Conservation (phyloP, 2,113 vertebrate species). For the Indicator maculatus region DNA sequence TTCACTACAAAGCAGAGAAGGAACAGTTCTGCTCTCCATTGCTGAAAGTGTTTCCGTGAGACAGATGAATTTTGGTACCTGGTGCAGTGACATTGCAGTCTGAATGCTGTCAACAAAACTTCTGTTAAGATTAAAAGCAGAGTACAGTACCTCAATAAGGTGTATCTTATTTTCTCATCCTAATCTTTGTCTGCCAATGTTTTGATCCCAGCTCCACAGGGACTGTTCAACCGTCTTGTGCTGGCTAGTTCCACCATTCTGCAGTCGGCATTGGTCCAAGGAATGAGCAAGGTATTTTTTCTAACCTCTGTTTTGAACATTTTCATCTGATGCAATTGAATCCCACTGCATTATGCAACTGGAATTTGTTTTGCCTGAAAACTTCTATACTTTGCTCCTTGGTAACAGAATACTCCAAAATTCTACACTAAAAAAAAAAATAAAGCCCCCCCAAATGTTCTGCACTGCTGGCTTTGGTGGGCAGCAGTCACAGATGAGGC, state of each 20-base stretch:
- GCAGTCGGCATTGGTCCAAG: neutral
- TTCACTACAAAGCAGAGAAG: neutral
- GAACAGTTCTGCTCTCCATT: neutral
- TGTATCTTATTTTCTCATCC: neutral
- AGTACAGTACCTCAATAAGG: neutral
- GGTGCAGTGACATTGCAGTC: neutral
- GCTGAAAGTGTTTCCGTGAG: conserved; percentile 6
- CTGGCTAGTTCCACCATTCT: neutral
- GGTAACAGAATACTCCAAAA: neutral
- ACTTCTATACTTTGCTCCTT: neutral
- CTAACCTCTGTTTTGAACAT: neutral
- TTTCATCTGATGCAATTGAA: neutral
- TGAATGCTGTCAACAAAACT: conserved; percentile 11
- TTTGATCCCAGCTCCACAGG: conserved; percentile 15
- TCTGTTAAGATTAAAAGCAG: neutral
- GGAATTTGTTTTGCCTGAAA: neutral
- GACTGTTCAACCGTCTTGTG: neutral
- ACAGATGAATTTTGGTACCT: neutral
- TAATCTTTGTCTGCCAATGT: neutral
- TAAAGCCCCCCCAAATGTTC: neutral
- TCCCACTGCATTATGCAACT: neutral
- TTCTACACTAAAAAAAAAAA: neutral
- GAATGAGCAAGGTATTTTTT: neutral
- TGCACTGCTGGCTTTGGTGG: neutral
- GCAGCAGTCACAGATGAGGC: neutral